Conservation (phyloP, 1,140 invertebrate species). For the Bilobella aurantiaca region DNA sequence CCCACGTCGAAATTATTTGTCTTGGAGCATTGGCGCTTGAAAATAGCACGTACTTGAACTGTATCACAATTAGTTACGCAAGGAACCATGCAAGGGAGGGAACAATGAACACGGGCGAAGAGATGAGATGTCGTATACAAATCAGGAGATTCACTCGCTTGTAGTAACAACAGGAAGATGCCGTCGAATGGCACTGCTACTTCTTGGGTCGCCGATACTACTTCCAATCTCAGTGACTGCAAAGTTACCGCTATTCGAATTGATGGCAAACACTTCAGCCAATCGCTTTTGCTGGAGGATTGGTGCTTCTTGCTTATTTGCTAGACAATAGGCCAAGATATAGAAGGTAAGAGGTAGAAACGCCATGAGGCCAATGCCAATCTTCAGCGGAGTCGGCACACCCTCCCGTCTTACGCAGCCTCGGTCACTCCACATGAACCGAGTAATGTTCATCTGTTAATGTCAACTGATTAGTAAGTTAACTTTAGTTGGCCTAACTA, state of each 20-base stretch:
- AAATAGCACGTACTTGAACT: too few species aligned
- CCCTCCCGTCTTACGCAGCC: conserved; percentile 20
- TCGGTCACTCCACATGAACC: conserved; percentile 27
- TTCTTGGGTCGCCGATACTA: too few species aligned
- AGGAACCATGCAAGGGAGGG: too few species aligned
- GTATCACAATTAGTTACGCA: too few species aligned
- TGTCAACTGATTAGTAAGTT: background rate
- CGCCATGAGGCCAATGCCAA: conserved; percentile 17
- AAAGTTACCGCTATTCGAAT: conserved; percentile 1
- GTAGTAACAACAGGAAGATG: too few species aligned
- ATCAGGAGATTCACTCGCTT: too few species aligned
- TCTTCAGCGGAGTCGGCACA: conserved; percentile 12
- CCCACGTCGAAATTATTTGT: too few species aligned
- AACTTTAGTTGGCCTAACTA: background rate
- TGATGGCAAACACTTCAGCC: background rate
- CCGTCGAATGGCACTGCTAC: too few species aligned
- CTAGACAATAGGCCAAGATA: conserved; percentile 3
- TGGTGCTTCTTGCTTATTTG: conserved; percentile 26
- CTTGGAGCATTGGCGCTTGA: too few species aligned
- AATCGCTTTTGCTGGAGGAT: conserved; percentile 20
- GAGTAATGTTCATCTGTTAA: conserved; percentile 34
- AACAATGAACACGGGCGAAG: too few species aligned
- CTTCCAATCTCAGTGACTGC: background rate
- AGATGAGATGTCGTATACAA: too few species aligned
- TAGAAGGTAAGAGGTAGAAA: conserved; percentile 29